Percentiles rank a stretch among this genome's conserved stretches.
phyloP scores from a whole-genome alignment of 2,797 vertebrate species.

The Vireo griseus region DNA sequence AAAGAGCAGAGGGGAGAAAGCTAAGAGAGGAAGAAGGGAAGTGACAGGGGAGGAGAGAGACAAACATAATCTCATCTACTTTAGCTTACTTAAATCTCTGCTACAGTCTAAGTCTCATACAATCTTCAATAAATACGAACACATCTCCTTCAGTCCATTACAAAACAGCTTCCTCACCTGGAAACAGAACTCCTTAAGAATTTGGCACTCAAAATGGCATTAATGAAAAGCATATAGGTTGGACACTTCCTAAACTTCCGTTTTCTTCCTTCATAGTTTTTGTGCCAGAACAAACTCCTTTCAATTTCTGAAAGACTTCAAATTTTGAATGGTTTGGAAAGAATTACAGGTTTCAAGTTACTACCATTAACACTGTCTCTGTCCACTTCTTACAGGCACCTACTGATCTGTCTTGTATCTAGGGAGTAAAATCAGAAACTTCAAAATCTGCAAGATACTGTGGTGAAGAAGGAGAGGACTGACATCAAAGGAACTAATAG shows the following conservation, averaged over 20 bases:
- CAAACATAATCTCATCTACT: not conserved
- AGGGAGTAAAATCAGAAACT: not conserved
- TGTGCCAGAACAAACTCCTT: not conserved
- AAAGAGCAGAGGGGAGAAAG: not conserved
- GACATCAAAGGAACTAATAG: not conserved
- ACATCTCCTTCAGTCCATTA: not conserved
- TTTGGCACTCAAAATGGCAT: not conserved
- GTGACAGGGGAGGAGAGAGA: not conserved
- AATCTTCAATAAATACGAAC: not conserved
- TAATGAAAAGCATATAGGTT: not conserved
- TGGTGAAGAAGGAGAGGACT: not conserved
- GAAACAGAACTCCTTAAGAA: not conserved
- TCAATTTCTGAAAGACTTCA: not conserved
- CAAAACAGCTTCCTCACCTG: not conserved
- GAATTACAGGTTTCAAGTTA: not conserved
- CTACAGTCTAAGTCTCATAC: not conserved
- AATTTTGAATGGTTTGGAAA: not conserved
- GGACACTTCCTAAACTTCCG: not conserved
- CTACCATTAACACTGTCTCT: not conserved
- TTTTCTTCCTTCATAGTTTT: not conserved
- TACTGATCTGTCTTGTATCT: not conserved
- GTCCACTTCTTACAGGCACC: not conserved
- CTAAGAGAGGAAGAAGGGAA: not conserved
- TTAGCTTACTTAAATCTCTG: not conserved
- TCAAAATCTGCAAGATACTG: not conserved